These are phyloP conservation scores for Accipiter superciliosus DNA, from an alignment of 2,797 vertebrate species.

Conservation along the genomic window DNA sequence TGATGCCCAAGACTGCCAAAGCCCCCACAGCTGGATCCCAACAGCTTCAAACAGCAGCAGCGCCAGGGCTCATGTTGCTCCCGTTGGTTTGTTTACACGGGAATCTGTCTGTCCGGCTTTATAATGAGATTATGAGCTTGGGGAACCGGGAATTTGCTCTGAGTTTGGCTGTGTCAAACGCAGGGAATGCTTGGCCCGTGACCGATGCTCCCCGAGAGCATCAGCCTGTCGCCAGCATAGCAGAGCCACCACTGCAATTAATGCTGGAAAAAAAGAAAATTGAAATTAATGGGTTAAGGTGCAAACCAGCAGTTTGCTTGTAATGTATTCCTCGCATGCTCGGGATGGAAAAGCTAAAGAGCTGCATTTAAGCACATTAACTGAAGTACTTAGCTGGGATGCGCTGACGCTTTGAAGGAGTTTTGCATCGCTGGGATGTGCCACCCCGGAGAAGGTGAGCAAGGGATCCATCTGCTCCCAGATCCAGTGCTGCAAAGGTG, in stretches of 20 bases:
- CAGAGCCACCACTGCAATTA: not conserved
- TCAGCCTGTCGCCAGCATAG: fast-evolving
- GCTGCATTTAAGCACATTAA: not conserved
- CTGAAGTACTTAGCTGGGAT: not conserved
- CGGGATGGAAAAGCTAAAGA: not conserved
- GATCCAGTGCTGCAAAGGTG: not conserved
- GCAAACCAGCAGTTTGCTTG: not conserved
- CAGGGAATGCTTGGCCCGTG: fast-evolving
- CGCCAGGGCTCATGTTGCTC: not conserved
- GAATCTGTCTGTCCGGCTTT: not conserved
- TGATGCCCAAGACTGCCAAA: not conserved
- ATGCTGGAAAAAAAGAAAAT: not conserved
- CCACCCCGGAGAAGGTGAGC: not conserved
- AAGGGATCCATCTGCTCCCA: not conserved
- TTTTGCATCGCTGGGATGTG: not conserved
- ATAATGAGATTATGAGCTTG: not conserved
- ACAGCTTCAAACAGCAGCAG: not conserved
- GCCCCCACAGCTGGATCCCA: not conserved
- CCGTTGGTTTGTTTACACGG: not conserved
- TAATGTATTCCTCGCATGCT: not conserved
- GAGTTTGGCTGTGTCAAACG: not conserved
- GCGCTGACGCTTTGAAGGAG: not conserved
- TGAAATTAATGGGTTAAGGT: not conserved
- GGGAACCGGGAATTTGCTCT: not conserved
- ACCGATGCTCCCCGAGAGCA: not conserved